Evolutionary conservation across 2,113 vertebrate genomes (phyloP), one percentile per base, ranked within the genome.

Genomic region (Lagopus leucura): DNA sequence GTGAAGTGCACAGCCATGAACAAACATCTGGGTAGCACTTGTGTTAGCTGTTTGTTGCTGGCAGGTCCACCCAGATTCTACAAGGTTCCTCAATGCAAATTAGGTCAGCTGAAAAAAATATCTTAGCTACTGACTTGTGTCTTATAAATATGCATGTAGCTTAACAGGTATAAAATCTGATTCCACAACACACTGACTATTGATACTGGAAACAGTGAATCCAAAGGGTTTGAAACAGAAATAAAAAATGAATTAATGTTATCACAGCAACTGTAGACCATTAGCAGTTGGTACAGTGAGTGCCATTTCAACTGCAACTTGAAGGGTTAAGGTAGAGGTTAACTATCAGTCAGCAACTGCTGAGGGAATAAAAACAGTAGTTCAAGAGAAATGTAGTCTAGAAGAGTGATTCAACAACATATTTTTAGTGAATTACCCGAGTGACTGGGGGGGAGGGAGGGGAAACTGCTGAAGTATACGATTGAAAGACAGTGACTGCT

Each of bases 371-470:
- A 88, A 90, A 90, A 18, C 52, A 92, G 69, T 73, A 78, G 88
- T 57, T 83, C 76, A 86, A 95, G 76, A 90, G 86, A 90, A 90
- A 78, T 57, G 65, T 50, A 57, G 38, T n/a, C 78, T 34, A 81
- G 48, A 81, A 64, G 28, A 64, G 52, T 4, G 12, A 90, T 67
- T 86, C 65, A 55, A 34, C 42, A 90, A n/a, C 40, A n/a, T 74
- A 36, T 81, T 92, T 90, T 90, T 94, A 90, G 70, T 50, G 22
- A 93, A 78, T 81, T 90, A 69, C 34, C 30, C 42, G 88, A 77
- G 12, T 78, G 80, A 15, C 36, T 92, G 47, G 38, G 47, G 83
- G 85, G 57, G 42, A 40, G 83, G 77, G 80, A 64, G 38, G 11
- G 11, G 27, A 64, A 84, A 34, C 43, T 78, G 27, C 74, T 21